These are phyloP conservation scores for Blastobasis lacticolella DNA, from an alignment of 2,888 invertebrate genomes.

Conservation along the genomic window DNA sequence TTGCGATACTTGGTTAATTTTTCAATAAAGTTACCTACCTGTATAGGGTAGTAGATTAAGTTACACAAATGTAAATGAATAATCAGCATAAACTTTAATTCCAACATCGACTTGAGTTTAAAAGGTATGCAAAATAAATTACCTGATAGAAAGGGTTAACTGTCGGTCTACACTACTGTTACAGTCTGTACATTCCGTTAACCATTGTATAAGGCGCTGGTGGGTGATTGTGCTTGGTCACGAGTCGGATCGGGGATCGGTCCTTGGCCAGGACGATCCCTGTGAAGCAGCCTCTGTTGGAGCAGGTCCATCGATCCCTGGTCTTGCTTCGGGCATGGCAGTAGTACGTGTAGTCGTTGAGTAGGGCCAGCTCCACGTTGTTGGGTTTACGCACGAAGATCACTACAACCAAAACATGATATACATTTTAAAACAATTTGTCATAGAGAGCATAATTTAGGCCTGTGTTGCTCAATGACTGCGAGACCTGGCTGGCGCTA, in stretches of 20 bases:
- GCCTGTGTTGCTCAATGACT: too few relatives aligned
- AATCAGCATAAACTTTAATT: too few relatives aligned
- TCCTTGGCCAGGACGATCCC: conserved; percentile 6
- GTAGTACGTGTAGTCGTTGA: conserved; percentile 25
- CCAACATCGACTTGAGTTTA: too few relatives aligned
- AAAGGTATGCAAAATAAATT: too few relatives aligned
- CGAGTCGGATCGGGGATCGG: neutral
- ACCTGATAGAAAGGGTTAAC: too few relatives aligned
- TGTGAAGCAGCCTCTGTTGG: neutral
- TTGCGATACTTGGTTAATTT: too few relatives aligned
- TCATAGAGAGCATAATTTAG: too few relatives aligned
- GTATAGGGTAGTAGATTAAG: too few relatives aligned
- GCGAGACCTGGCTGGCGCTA: too few relatives aligned
- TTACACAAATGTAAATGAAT: too few relatives aligned
- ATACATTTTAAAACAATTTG: neutral
- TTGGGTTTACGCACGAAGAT: conserved; percentile 15
- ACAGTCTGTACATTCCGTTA: conserved; percentile 8
- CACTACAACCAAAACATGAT: conserved; percentile 15
- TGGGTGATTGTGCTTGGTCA: conserved; percentile 16
- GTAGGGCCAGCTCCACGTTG: conserved; percentile 24
- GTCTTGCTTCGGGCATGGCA: conserved; percentile 5
- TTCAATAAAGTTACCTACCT: too few relatives aligned
- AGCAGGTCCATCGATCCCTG: conserved; percentile 3
- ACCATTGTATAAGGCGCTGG: conserved; percentile 14
- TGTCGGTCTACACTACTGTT: too few relatives aligned